Evolutionary conservation across 2,888 invertebrate genomes (phyloP), one percentile per base, ranked within the genome.

Genomic region (Malachius bipustulatus): DNA sequence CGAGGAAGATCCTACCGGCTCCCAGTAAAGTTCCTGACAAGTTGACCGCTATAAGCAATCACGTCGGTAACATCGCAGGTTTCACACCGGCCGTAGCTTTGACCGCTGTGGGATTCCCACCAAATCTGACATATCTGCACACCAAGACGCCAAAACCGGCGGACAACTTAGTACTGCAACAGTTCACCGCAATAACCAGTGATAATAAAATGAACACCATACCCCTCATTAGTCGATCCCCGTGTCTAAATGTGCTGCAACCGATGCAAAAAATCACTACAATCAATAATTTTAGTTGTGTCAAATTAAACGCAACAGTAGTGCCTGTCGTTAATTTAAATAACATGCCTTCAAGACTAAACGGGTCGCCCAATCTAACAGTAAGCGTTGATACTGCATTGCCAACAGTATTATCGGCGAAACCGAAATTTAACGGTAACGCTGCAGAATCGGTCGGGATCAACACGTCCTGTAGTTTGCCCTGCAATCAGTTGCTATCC

Each of bases 321-420:
- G 61, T 63, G 60, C 63, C 64, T 55, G 59, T 63, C 50, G 62
- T 63, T 33, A 63, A 62, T 51, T 47, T 62, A 43, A 62, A 60
- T 49, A 49, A 58, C 39, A 49, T 61, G 55, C 59, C 59, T 45
- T 46, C 57, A 40, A 51, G 54, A 44, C 33, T 56, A 37, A 52
- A 51, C 47, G 52, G 52, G 40, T 47, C 51, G 32, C 40, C 44
- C 12, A 46, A 40, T 34, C 36, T 42, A 29, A 35, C 47, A 24
- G 47, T 59, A 30, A 57, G 55, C 44, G 52, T 62, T 38, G 62
- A 62, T 34, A 60, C 62, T 26, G 60, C 57, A 12, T 45, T 58
- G 35, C 61, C 62, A 10, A 61, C 62, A 16, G 60, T 62, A n/a
- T 46, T 60, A 34, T 44, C 57, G 9, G 51, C 56, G 3, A 56